Evolutionary conservation across 1,140 invertebrate genomes (phyloP), one percentile per base, ranked within the genome.

Genomic region (Bradynema listronoti): DNA sequence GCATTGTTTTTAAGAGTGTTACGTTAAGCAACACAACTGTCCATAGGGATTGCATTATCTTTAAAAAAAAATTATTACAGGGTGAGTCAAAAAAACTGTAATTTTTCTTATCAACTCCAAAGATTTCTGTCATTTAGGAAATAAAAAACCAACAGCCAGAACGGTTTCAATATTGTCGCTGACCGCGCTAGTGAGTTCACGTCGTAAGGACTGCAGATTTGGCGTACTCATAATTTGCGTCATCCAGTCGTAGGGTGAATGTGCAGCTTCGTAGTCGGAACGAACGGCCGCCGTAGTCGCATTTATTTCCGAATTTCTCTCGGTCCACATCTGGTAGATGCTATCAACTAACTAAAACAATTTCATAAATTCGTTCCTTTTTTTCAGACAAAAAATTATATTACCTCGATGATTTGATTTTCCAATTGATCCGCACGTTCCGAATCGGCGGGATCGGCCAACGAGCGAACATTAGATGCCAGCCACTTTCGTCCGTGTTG

Each of bases 131-230:
- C 7, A 39, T 24, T 14, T 47, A 58, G 14, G 16, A 42, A 43
- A 34, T 34, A 11, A 60, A 53, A 1, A 16, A 71, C 80, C 75
- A 71, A 95, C 86, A 1, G 89, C 88, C 65, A 88, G 83, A 22
- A 96, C 82, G 0, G 87, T 91, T 27, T 89, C 91, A 42, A 95
- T 84, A 80, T 98, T 96, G 41, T 91, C 88, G 79, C 89, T 86
- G 2, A 88, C 85, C 81, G 93, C 91, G 34, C 85, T 32, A 2
- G 60, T 66, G 2, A 77, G 16, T 45, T 77, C 74, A 2, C 57
- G 83, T 61, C 87, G 84, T 56, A 91, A 81, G 25, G 85, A 85
- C 2, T 84, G 82, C 57, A 88, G 80, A 79, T 89, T 70, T n/a
- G 77, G 55, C 29, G 68, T 74, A 19, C 65, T 61, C 54, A 75